Evolutionary conservation across 2,888 invertebrate genomes (phyloP).

Genomic region (Tetragnatha montana): DNA sequence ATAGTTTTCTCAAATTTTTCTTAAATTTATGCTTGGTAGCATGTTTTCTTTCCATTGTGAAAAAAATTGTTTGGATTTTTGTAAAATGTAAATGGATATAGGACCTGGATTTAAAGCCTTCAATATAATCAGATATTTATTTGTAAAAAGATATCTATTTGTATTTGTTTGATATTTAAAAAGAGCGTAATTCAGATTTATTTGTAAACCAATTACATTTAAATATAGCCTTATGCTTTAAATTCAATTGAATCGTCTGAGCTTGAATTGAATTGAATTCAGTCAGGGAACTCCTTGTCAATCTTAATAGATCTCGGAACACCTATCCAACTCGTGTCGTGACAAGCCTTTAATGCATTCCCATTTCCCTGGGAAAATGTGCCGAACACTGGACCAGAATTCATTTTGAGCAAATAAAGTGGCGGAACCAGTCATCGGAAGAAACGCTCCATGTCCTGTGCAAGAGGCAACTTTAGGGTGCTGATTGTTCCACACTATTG

Average conservation of each 20-base stretch:
- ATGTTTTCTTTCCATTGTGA: too few species aligned
- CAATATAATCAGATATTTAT: too few species aligned
- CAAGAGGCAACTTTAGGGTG: constrained; percentile 33
- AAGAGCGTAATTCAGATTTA: background rate
- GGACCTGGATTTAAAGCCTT: too few species aligned
- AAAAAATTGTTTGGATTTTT: too few species aligned
- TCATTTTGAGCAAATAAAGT: constrained; percentile 34
- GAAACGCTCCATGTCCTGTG: constrained; percentile 13
- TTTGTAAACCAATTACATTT: background rate
- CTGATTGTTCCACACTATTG: constrained; percentile 30
- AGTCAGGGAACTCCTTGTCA: background rate
- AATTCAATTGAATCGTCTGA: background rate
- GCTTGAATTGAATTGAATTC: background rate
- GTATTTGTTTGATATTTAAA: background rate
- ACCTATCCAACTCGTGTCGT: background rate
- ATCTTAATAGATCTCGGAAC: background rate
- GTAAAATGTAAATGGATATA: too few species aligned
- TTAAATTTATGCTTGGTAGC: too few species aligned
- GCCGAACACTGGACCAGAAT: constrained; percentile 5
- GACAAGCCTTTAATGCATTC: constrained; percentile 4
- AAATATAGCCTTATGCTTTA: background rate
- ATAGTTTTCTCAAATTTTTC: too few species aligned
- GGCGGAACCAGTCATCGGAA: constrained; percentile 29
- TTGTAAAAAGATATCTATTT: background rate
- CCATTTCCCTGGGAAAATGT: constrained; percentile 3